Evolutionary conservation across 2,113 vertebrate species (phyloP).

Genomic region (Sarotherodon lohbergeri): DNA sequence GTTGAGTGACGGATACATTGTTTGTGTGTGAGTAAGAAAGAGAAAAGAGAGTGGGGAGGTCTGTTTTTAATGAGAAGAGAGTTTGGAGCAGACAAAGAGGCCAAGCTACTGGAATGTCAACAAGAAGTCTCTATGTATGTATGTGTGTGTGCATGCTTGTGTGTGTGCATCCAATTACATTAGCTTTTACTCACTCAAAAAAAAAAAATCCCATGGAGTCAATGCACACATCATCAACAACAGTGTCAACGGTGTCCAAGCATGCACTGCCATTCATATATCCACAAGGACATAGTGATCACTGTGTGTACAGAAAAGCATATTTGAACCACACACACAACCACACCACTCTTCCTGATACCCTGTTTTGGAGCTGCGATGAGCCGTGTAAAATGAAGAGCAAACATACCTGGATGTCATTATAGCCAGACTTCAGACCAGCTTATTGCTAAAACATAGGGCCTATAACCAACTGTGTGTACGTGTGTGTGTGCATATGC

Average conservation of each 20-base stretch:
- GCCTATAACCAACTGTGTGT: not conserved
- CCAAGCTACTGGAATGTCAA: slow-evolving; percentile 66
- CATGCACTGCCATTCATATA: not conserved
- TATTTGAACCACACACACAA: not conserved
- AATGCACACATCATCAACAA: not conserved
- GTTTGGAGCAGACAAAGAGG: slow-evolving; percentile 41
- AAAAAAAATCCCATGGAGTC: not conserved
- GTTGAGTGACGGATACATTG: not conserved
- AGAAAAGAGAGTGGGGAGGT: not conserved
- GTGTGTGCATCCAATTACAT: not conserved
- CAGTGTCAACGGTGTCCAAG: not conserved
- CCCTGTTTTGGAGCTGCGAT: slow-evolving; percentile 55
- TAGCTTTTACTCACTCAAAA: not conserved
- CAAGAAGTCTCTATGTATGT: slow-evolving; percentile 15
- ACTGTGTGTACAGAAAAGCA: not conserved
- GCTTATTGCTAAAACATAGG: slow-evolving; percentile 26
- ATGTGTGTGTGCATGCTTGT: not conserved
- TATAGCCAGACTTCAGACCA: slow-evolving; percentile 44
- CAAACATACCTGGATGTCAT: slow-evolving; percentile 73
- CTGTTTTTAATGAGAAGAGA: slow-evolving; percentile 54
- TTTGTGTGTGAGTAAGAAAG: not conserved
- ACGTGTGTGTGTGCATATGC: slow-evolving; percentile 2
- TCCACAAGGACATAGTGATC: not conserved
- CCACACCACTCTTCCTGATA: slow-evolving; percentile 1
- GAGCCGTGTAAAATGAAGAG: slow-evolving; percentile 69